Evolutionary conservation across 2,888 invertebrate species (phyloP).

Genomic region (Drosophila rellima): DNA sequence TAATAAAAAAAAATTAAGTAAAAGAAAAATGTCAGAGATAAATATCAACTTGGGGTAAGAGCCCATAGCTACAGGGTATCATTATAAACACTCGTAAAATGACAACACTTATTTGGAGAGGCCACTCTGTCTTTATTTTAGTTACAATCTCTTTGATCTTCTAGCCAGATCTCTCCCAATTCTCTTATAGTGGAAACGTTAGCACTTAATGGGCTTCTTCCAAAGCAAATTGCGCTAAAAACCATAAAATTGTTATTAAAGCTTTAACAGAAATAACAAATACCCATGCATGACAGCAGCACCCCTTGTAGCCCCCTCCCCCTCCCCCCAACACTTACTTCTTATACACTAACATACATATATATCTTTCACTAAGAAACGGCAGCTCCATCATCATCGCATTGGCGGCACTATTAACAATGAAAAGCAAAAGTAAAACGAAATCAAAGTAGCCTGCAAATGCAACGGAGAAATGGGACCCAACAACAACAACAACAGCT

Average conservation of each 20-base stretch:
- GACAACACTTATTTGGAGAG: background rate
- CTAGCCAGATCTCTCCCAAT: slow-evolving; percentile 23
- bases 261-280: slow-evolving; percentile 50
- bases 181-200: slow-evolving; percentile 22
- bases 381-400: slow-evolving; percentile 53
- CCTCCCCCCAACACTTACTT: background rate
- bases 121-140: slow-evolving; percentile 6
- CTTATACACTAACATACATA: background rate
- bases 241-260: slow-evolving; percentile 78
- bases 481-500: slow-evolving; percentile 19
- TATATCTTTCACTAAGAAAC: slow-evolving; percentile 9
- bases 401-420: slow-evolving; percentile 73
- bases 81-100: background rate
- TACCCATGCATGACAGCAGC: slow-evolving; percentile 20
- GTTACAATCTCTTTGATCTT: slow-evolving; percentile 19
- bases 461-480: slow-evolving; percentile 72
- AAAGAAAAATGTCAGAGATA: too few species aligned
- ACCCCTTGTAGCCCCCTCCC: background rate
- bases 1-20: background rate
- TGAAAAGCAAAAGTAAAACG: slow-evolving; percentile 81
- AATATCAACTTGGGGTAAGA: too few species aligned
- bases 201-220: slow-evolving; percentile 39
- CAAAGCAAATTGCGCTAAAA: slow-evolving; percentile 62
- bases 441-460: slow-evolving; percentile 68
- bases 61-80: background rate